A percentile compares a stretch with the other conserved stretches of the same genome.
phyloP scores from a whole-genome alignment of 2,888 invertebrate species.

The Dolichomitus sp. region DNA sequence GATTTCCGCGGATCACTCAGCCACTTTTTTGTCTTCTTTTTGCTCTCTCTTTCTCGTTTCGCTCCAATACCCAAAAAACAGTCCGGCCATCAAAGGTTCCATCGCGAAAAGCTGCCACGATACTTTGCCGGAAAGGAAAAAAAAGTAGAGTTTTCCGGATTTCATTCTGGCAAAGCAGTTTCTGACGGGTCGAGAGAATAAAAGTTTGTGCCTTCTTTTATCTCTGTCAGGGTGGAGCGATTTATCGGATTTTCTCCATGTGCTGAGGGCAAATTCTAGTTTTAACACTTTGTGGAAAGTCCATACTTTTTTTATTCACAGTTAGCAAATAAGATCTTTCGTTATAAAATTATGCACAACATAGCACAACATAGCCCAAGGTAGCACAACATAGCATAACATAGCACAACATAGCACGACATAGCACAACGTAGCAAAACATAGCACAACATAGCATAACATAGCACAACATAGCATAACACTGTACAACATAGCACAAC shows the following conservation, averaged over 20 bases:
- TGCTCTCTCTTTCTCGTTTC: constrained; percentile 23
- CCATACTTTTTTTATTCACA: not conserved
- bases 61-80: constrained; percentile 32
- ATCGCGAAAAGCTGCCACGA: constrained; percentile 26
- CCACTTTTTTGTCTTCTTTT: constrained; percentile 55
- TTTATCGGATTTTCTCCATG: constrained; percentile 43
- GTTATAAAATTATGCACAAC: not conserved
- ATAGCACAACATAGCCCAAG: too few species aligned
- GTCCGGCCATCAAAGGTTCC: constrained; percentile 36
- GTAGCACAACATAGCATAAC: too few species aligned
- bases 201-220: constrained; percentile 26
- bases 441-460: too few species aligned
- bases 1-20: constrained; percentile 67
- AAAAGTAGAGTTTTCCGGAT: constrained; percentile 47
- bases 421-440: too few species aligned
- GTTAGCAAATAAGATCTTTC: not conserved
- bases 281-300: not conserved
- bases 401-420: too few species aligned
- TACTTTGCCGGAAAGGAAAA: constrained; percentile 22
- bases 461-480: too few species aligned
- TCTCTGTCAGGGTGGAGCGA: constrained; percentile 15
- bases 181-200: constrained; percentile 27
- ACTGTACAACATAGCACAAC: too few species aligned
- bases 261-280: constrained; percentile 16
- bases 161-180: constrained; percentile 51